Base-by-base conservation (phyloP, 2,888 invertebrate genomes). In the Dorcus hopei region DNA sequence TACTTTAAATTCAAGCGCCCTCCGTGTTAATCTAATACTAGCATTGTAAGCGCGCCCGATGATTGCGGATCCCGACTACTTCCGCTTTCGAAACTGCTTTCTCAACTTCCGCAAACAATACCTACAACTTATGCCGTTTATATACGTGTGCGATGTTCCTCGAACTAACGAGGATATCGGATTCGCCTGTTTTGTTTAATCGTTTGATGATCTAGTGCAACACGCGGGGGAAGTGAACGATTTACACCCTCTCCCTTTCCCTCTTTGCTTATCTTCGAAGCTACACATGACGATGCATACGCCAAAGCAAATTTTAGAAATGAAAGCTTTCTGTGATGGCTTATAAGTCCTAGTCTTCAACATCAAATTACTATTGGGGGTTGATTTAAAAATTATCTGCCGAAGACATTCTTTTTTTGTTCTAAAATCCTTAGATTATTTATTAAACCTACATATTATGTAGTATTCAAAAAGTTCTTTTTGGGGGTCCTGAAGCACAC, bases 121-220 rank as follows among this genome's bases (percentile, higher is more conserved):
- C 67, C 67, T 61, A 69, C 65, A 68, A 69, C 66, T 69, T 69
- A 68, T 67, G 67, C 64, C 64, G 63, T 63, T 65, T 67, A 64
- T 23, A 11, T 23, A 42, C 14, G 42, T 42, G 42, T 42, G 42
- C 42, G 14, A 42, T 42, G 42, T 42, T 42, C 42, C 11, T 42
- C 42, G 26, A 33, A 33, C 26, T 33, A 33, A 33, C 26, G 11
- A 16, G 42, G 14, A 42, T 16, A 42, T 11, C 14, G 42, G 42
- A 42, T 42, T 16, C 9, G 42, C 42, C 14, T 42, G 14, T 16
- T 42, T 16, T 11, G 42, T 42, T 42, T 42, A 42, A 42, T 42
- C 42, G 42, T 42, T 42, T 42, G 26, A 33, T 42, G 42, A 14
- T 16, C 42, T 11, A 14, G 5, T 42, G 42, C 14, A 42, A 6